Evolutionary conservation across 2,888 invertebrate genomes (phyloP).

Genomic region (Tipula lateralis): DNA sequence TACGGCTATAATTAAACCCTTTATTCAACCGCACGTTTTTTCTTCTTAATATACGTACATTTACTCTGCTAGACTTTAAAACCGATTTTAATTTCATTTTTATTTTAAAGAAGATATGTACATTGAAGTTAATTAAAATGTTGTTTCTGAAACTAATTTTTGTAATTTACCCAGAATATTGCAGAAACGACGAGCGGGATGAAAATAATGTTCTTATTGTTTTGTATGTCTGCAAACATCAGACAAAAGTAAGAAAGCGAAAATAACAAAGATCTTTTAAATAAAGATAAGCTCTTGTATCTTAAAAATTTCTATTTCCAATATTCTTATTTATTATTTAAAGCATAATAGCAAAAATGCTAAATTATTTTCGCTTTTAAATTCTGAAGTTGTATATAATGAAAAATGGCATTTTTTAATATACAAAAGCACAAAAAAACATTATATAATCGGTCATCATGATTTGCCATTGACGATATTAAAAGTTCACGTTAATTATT

Average conservation of each 20-base stretch:
- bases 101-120: not conserved
- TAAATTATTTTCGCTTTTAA: not conserved
- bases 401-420: not conserved
- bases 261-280: not conserved
- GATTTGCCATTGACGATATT: no score
- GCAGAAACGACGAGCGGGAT: not conserved
- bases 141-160: conserved; percentile 11
- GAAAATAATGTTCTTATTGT: not conserved
- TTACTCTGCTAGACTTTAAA: not conserved
- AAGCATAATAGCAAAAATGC: not conserved
- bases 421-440: not conserved
- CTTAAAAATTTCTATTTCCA: not conserved
- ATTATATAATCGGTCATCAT: no score
- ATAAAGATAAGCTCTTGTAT: not conserved
- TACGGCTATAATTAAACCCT: not conserved
- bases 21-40: not conserved
- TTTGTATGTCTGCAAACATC: not conserved
- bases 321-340: not conserved
- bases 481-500: no score
- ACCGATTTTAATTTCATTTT: not conserved
- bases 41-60: not conserved
- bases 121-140: not conserved
- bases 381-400: not conserved
- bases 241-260: not conserved
- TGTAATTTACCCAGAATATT: not conserved